Evolutionary conservation across 1,140 invertebrate genomes (phyloP).

Genomic region (Cryptotermes secundus): DNA sequence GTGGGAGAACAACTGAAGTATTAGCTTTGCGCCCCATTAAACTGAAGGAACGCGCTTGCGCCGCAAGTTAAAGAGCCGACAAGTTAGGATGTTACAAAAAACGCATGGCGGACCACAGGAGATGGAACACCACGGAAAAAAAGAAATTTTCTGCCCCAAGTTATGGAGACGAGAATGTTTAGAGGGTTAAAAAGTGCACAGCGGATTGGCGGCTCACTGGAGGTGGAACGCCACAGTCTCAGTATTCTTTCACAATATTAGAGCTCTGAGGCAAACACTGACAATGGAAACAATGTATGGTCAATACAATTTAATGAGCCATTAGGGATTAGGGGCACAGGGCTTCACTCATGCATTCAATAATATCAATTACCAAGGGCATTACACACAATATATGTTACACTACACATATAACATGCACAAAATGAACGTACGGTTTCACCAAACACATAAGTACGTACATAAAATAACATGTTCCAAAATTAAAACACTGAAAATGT

Average conservation of each 20-base stretch:
- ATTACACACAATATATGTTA: background rate
- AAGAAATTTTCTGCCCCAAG: no score
- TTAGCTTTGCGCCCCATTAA: no score
- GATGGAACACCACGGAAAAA: no score
- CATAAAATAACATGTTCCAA: no score
- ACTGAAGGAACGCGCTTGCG: no score
- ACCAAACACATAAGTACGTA: no score
- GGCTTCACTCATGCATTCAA: background rate
- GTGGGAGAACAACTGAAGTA: no score
- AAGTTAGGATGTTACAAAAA: no score
- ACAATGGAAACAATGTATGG: slow-evolving; percentile 10
- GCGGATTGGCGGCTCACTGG: background rate
- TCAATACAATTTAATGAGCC: background rate
- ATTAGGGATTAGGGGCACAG: background rate
- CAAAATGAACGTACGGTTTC: background rate
- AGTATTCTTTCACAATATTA: background rate
- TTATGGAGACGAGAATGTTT: background rate
- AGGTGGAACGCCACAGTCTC: background rate
- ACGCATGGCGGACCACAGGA: no score
- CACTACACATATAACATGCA: background rate
- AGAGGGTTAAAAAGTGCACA: background rate
- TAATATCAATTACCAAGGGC: background rate
- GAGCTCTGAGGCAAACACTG: background rate
- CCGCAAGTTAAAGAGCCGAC: no score
- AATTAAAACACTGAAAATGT: no score